Evolutionary conservation across 2,888 invertebrate species (phyloP), one percentile per base, ranked within the genome.

Genomic region (Nezara viridula): DNA sequence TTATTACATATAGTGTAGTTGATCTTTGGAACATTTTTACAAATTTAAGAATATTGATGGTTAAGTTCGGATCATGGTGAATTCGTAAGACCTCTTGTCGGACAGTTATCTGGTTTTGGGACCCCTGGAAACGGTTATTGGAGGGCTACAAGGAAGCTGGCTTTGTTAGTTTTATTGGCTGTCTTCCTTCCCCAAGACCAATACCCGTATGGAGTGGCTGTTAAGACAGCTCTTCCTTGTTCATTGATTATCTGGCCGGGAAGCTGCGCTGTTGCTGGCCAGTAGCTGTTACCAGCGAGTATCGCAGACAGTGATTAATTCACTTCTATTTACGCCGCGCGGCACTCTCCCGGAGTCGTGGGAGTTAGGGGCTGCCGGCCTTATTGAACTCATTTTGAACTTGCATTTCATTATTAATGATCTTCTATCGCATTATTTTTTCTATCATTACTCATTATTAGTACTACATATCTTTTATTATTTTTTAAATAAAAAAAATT

Each of bases 241-340:
- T 73, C 66, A 73, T 73, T 37, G 66, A 73, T 73, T 73, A 73
- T 37, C 32, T 21, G 66, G 37, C 44, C 40, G 77, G 32, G 37
- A 77, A 77, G 81, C 81, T 81, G 81, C 81, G 44, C 44, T 47
- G 44, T 81, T 81, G 81, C 81, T 44, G 81, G 40, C 44, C 44
- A 40, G 81, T 81, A 5, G 81, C 81, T 81, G 81, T 37, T 44
- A 77, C 40, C 40, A 44, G 21, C 24, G 24, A 2, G 32, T 14
- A 37, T 73, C 32, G 19, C 66, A 81, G 44, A 24, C 77, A 81
- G 81, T 81, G 81, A 81, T 81, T 81, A 44, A 81, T 81, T 81
- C 81, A 1, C 81, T 24, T 40, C 81, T 81, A 81, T 81, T 81
- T n/a, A 47, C 44, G 24, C 24, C 44, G n/a, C 81, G 10, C 4